phyloP scores from a whole-genome alignment of 2,888 invertebrate species.

The Drosophila imparisetae region DNA sequence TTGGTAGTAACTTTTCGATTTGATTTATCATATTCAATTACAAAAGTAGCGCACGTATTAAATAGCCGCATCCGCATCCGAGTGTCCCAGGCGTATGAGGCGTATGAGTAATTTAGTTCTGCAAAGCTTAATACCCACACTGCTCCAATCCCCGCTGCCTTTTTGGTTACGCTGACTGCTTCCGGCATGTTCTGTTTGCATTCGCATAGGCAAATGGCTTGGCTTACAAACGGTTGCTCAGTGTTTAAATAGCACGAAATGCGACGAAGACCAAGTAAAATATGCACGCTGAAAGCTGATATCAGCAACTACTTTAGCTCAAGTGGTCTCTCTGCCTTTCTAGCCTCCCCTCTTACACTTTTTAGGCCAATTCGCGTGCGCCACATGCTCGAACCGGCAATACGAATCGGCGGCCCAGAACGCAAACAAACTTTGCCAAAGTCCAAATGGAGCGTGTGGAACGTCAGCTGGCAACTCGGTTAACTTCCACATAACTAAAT shows the following conservation, averaged over 20 bases:
- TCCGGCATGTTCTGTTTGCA: conserved; percentile 53
- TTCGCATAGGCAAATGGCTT: conserved; percentile 49
- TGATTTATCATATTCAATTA: conserved; percentile 83
- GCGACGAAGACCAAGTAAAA: conserved; percentile 18
- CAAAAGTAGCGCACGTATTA: conserved; percentile 74
- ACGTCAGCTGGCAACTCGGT: conserved; percentile 61
- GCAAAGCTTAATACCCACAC: conserved; percentile 10
- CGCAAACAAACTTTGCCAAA: conserved; percentile 63
- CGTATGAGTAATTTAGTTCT: conserved; percentile 72
- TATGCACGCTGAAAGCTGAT: conserved; percentile 70
- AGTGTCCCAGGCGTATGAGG: conserved; percentile 36
- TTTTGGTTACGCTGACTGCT: conserved; percentile 20
- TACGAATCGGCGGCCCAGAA: conserved; percentile 43
- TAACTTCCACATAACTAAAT: conserved; percentile 35
- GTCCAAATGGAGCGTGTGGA: conserved; percentile 73
- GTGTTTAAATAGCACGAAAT: conserved; percentile 62
- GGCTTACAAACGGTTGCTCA: conserved; percentile 34
- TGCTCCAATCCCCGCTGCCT: neutral
- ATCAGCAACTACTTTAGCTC: conserved; percentile 67
- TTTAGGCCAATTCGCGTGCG: conserved; percentile 59
- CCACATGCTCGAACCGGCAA: conserved; percentile 53
- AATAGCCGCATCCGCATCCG: conserved; percentile 65
- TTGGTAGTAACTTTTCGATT: conserved; percentile 53
- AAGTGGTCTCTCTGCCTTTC: conserved; percentile 29
- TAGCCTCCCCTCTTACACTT: neutral